Percentiles rank a stretch among this genome's conserved stretches.
These are phyloP conservation scores for Phymatocera aterrima DNA, from an alignment of 2,888 invertebrate genomes.

Conservation along the genomic window DNA sequence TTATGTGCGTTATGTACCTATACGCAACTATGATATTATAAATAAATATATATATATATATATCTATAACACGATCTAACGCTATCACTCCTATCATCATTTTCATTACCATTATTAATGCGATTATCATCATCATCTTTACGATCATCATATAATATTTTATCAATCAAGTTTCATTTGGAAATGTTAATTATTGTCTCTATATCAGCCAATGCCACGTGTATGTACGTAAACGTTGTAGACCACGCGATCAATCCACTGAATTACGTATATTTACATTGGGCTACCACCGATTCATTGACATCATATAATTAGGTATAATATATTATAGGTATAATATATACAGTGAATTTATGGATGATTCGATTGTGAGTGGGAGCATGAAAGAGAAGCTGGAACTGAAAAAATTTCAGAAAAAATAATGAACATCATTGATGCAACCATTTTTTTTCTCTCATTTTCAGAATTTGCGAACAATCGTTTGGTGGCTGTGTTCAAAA, in stretches of 20 bases:
- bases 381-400: too few relatives aligned
- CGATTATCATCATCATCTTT: neutral
- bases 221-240: neutral
- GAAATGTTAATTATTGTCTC: constrained; percentile 49
- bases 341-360: neutral
- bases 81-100: neutral
- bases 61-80: neutral
- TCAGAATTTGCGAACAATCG: too few relatives aligned
- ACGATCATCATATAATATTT: neutral
- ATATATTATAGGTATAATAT: neutral
- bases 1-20: neutral
- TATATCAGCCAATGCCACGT: constrained; percentile 7
- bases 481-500: too few relatives aligned
- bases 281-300: constrained; percentile 30
- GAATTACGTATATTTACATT: neutral
- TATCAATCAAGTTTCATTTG: constrained; percentile 19
- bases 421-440: too few relatives aligned
- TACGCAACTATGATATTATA: neutral
- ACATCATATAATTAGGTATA: neutral
- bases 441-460: too few relatives aligned
- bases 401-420: too few relatives aligned
- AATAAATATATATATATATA: neutral
- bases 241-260: neutral
- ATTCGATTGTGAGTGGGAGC: too few relatives aligned
- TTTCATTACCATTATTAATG: neutral